Evolutionary conservation across 2,888 invertebrate species (phyloP).

Genomic region (Rhynchonema sp.): DNA sequence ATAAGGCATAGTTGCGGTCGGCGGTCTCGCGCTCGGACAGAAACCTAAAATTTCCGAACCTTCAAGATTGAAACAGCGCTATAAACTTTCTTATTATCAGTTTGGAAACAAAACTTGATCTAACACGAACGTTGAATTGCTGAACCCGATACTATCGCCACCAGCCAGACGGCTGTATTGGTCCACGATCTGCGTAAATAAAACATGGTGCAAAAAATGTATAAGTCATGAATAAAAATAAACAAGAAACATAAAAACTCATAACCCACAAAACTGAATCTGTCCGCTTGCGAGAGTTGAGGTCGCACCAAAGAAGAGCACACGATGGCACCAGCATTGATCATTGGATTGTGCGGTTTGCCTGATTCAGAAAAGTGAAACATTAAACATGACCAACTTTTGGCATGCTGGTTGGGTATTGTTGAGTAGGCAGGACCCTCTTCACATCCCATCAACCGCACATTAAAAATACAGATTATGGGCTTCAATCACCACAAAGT

Average conservation of each 20-base stretch:
- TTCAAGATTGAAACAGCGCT: not conserved
- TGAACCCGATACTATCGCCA: conserved; percentile 68
- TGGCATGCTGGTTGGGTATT: too few relatives aligned
- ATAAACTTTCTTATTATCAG: not conserved
- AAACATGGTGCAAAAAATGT: too few relatives aligned
- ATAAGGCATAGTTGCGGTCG: conserved; percentile 85
- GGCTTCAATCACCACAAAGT: not conserved
- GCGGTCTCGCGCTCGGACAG: conserved; percentile 89
- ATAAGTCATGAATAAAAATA: too few relatives aligned
- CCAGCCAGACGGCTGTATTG: conserved; percentile 47
- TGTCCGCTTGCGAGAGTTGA: conserved; percentile 28
- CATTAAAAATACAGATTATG: not conserved
- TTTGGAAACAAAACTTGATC: not conserved
- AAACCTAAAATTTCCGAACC: conserved; percentile 38
- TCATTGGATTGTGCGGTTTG: conserved; percentile 97
- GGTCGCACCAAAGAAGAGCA: conserved; percentile 51
- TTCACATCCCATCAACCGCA: not conserved
- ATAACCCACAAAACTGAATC: conserved; percentile 27
- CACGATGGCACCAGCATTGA: conserved; percentile 88
- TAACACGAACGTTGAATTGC: conserved; percentile 54
- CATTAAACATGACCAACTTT: not conserved
- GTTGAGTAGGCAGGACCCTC: not conserved
- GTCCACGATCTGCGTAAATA: conserved; percentile 38
- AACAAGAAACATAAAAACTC: too few relatives aligned
- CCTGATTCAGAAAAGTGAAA: too few relatives aligned